Percentiles rank a stretch among this genome's conserved stretches.
phyloP scores from a whole-genome alignment of 2,797 vertebrate genomes.

The Acanthis flammea region DNA sequence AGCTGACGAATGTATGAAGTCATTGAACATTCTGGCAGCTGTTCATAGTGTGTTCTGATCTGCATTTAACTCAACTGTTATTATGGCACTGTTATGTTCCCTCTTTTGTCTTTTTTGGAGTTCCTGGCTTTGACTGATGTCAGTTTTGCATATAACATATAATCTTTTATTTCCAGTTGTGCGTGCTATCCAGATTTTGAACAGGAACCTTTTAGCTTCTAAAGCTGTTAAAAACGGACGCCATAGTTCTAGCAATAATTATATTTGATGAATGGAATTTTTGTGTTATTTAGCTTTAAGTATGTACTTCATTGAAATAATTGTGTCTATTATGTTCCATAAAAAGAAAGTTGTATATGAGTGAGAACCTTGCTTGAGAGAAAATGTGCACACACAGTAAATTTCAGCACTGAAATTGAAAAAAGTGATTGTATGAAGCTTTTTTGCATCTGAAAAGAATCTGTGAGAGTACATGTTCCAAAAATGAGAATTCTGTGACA shows the following conservation, averaged over 20 bases:
- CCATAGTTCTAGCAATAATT: conserved; percentile 37
- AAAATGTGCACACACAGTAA: conserved; percentile 29
- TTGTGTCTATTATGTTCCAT: conserved; percentile 52
- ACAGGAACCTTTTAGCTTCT: conserved; percentile 33
- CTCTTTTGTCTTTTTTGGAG: neutral
- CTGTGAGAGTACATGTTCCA: neutral
- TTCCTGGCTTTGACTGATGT: neutral
- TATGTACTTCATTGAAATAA: conserved; percentile 54
- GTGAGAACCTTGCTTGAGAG: conserved; percentile 25
- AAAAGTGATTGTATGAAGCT: neutral
- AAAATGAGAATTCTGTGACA: neutral
- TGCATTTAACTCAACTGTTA: neutral
- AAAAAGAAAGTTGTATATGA: conserved; percentile 45
- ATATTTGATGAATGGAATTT: conserved; percentile 58
- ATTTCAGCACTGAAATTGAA: conserved; percentile 22
- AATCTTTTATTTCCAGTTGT: conserved; percentile 14
- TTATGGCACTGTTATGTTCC: neutral
- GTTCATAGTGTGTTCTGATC: neutral
- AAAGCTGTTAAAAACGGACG: conserved; percentile 3
- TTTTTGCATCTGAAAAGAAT: conserved; percentile 49
- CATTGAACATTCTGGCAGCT: neutral
- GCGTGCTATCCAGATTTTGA: neutral
- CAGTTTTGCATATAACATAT: neutral
- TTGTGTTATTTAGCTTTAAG: conserved; percentile 48
- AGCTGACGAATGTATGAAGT: neutral